A percentile compares a stretch with the other conserved stretches of the same genome.
Evolutionary conservation across 2,797 vertebrate species (phyloP).

Genomic region (Hirundo rustica): DNA sequence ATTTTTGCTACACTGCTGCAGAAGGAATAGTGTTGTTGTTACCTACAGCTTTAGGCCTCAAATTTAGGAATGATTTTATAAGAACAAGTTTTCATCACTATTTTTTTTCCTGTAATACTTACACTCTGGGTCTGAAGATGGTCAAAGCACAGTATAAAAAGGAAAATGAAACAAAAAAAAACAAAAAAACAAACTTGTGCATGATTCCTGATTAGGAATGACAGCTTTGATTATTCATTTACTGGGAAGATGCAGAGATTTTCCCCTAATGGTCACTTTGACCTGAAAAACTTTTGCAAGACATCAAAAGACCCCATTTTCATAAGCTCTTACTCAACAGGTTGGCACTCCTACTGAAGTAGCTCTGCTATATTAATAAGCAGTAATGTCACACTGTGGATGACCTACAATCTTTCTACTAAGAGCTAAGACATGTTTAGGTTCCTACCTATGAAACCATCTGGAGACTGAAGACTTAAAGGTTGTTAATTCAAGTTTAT

Average conservation of each 20-base stretch:
- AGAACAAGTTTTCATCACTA: not conserved
- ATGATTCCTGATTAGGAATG: not conserved
- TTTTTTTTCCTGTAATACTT: not conserved
- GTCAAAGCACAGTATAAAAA: not conserved
- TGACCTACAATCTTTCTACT: slow-evolving; percentile 36
- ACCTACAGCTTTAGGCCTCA: not conserved
- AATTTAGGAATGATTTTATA: not conserved
- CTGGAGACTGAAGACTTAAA: not conserved
- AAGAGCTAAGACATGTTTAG: not conserved
- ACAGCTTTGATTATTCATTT: not conserved
- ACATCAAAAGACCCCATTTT: slow-evolving; percentile 50
- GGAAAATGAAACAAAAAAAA: not conserved
- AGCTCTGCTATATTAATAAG: slow-evolving; percentile 29
- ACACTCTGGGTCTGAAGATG: not conserved
- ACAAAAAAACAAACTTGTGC: not conserved
- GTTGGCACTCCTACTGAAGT: slow-evolving; percentile 13
- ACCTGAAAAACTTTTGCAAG: slow-evolving; percentile 28
- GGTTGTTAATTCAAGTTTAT: not conserved
- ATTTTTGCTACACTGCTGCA: not conserved
- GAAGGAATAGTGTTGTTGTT: not conserved
- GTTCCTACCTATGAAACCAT: not conserved
- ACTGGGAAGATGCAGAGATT: not conserved
- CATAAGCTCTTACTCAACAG: slow-evolving; percentile 57
- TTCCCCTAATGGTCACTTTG: not conserved
- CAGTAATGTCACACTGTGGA: not conserved